Percentiles rank a stretch among this genome's conserved stretches.
Evolutionary conservation across 2,797 vertebrate species (phyloP).

Genomic region (Lepilemur septentrionalis): DNA sequence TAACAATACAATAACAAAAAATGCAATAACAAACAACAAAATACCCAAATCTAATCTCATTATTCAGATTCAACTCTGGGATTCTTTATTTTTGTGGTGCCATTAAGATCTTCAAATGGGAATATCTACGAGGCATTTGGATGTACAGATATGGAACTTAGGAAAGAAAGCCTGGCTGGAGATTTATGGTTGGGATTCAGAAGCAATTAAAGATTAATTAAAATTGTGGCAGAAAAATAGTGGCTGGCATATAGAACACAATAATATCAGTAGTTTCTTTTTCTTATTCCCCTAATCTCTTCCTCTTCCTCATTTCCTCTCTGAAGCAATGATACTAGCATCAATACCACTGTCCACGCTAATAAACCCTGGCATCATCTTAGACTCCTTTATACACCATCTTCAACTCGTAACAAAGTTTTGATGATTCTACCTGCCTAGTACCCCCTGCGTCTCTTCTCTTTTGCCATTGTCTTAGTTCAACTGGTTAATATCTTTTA

Average conservation of each 20-base stretch:
- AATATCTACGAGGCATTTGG: background rate
- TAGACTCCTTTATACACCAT: background rate
- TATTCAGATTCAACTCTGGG: background rate
- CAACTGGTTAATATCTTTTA: background rate
- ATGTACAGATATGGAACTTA: background rate
- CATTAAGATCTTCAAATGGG: background rate
- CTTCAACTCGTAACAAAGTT: background rate
- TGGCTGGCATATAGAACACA: background rate
- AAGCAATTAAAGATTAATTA: background rate
- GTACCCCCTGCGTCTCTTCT: background rate
- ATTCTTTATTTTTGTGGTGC: background rate
- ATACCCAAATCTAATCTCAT: background rate
- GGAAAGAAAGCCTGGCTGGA: background rate
- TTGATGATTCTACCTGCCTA: background rate
- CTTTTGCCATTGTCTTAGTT: background rate
- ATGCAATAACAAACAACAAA: background rate
- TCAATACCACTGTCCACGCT: background rate
- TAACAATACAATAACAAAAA: background rate
- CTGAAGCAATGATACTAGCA: background rate
- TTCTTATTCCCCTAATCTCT: background rate
- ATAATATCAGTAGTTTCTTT: background rate
- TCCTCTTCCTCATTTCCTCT: background rate
- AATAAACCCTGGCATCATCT: background rate
- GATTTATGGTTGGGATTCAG: background rate
- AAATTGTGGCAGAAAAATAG: background rate